Base-by-base conservation (phyloP, 2,113 vertebrate species). In the Ophthalmolycus amberensis region DNA sequence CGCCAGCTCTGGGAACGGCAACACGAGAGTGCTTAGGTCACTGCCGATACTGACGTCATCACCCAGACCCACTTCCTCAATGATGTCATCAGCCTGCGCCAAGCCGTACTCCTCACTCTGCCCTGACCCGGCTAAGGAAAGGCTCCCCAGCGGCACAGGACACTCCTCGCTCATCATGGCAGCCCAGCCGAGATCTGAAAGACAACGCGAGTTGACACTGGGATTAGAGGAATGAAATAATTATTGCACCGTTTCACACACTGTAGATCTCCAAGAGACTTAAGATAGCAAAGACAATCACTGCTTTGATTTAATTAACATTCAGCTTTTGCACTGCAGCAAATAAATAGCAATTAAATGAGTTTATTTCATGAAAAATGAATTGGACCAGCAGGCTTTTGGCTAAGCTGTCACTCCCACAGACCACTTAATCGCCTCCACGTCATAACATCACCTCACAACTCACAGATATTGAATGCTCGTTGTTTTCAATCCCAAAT, bases 1-100 rank as follows among this genome's bases (percentile, higher is more conserved):
- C 0, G 97, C 96, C 96, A 99, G 92, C 88, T 99, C 97, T 0
- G 98, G 98, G 81, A 97, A 98, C 1, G 98, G 98, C 77, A 99
- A 71, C 7, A 97, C 96, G 1, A 96, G 82, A 0, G 96, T 93
- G 73, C 97, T 96, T 0, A 94, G 90, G 8, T 96, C 96, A 16
- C 95, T 96, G 40, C 92, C 92, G 62, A 94, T 95, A 9, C 92
- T 94, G 80, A 92, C 93, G 5, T 97, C 97, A 5, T 96, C 96
- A 1, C 92, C 94, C 0, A 94, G 88, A 59, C 96, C 96, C 7
- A 85, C 92, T 90, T 96, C 96, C 88, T 95, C 95, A 0, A 92
- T 93, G 14, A 95, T 94, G 11, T 93, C 95, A 54, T 94, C 96
- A 78, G 71, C 95, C 75, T 94, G 95, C 42, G 74, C 65, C 70